A percentile compares a stretch with the other conserved stretches of the same genome.
phyloP scores from a whole-genome alignment of 1,140 invertebrate genomes.

The Trissolcus basalis region DNA sequence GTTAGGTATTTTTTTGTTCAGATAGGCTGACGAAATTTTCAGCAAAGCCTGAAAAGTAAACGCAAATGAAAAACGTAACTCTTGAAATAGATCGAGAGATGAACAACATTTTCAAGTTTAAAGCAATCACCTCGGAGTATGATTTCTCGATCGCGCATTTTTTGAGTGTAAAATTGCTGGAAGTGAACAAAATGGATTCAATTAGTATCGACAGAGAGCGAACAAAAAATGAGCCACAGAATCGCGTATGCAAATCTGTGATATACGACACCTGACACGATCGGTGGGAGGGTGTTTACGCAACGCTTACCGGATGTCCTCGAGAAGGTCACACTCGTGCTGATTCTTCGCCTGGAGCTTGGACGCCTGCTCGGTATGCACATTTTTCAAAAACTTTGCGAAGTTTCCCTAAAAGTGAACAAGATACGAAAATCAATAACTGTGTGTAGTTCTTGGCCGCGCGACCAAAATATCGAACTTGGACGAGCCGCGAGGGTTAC shows the following conservation, averaged over 20 bases:
- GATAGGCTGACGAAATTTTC: constrained; percentile 92
- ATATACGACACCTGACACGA: no score
- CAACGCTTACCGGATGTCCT: constrained; percentile 86
- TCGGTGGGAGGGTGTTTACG: constrained; percentile 9
- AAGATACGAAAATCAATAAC: constrained; percentile 59
- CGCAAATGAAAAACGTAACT: no score
- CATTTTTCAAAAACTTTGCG: constrained; percentile 91
- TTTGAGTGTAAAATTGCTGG: constrained; percentile 91
- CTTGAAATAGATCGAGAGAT: no score
- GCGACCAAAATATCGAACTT: constrained; percentile 47
- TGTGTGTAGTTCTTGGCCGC: constrained; percentile 26
- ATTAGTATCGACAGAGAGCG: no score
- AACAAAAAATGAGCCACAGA: no score
- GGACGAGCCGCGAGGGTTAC: constrained; percentile 36
- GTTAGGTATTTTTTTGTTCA: constrained; percentile 94
- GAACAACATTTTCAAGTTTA: no score
- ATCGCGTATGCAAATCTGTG: no score
- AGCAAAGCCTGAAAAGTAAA: constrained; percentile 82
- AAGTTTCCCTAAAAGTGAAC: constrained; percentile 85
- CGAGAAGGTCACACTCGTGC: constrained; percentile 95
- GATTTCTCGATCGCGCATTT: constrained; percentile 94
- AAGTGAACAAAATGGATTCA: constrained; percentile 67
- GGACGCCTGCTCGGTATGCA: constrained; percentile 93
- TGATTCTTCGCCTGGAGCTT: constrained; percentile 96
- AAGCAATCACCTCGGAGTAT: constrained; percentile 88